Percentiles rank a stretch among this genome's conserved stretches.
Evolutionary conservation across 1,140 invertebrate species (phyloP).

Genomic region (Metopolophium dirhodum): DNA sequence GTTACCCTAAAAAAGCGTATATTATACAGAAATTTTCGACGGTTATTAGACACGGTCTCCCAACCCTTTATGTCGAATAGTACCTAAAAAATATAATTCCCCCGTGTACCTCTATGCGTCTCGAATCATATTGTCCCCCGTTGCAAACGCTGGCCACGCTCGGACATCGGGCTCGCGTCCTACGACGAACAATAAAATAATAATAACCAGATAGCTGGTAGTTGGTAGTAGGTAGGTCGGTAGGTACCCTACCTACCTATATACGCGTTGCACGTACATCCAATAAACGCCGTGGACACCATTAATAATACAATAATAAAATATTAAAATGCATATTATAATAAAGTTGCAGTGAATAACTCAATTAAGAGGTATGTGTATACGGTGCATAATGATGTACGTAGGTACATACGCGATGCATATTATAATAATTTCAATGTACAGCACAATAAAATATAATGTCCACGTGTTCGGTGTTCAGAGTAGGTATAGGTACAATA

Average conservation of each 20-base stretch:
- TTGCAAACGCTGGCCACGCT: background rate
- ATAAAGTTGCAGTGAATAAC: slow-evolving; percentile 40
- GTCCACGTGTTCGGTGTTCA: background rate
- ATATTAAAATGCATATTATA: background rate
- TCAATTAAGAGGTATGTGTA: slow-evolving; percentile 43
- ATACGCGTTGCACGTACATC: background rate
- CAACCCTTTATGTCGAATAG: slow-evolving; percentile 37
- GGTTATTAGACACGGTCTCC: slow-evolving; percentile 50
- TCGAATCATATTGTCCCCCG: background rate
- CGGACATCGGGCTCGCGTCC: slow-evolving; percentile 41
- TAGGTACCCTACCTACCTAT: background rate
- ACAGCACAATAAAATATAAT: background rate
- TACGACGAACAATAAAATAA: background rate
- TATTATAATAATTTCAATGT: background rate
- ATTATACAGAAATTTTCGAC: slow-evolving; percentile 19
- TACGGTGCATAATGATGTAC: background rate
- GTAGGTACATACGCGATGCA: background rate
- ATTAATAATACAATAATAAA: background rate
- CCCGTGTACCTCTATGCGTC: background rate
- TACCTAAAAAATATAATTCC: background rate
- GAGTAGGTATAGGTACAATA: background rate
- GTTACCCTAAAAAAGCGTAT: background rate
- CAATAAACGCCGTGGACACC: background rate
- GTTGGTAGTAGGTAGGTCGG: background rate
- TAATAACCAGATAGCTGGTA: slow-evolving; percentile 29